A percentile compares a stretch with the other conserved stretches of the same genome.
Evolutionary conservation across 2,888 invertebrate species (phyloP).

Genomic region (Melanchra persicariae): DNA sequence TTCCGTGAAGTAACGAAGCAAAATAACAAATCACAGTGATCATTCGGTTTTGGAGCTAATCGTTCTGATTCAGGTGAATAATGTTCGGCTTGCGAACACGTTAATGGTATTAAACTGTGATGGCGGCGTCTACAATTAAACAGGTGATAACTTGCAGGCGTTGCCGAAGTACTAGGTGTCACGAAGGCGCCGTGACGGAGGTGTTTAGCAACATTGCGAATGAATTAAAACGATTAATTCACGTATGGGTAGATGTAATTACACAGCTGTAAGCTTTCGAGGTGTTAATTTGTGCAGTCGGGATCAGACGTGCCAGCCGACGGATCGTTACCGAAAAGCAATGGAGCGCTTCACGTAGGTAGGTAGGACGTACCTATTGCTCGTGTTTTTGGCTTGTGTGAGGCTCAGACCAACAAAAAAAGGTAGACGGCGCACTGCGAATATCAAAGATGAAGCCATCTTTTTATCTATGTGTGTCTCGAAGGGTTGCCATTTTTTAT

Average conservation of each 20-base stretch:
- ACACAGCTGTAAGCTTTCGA: conserved; percentile 64
- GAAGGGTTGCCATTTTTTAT: no score
- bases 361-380: conserved; percentile 62
- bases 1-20: conserved; percentile 55
- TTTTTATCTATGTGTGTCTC: no score
- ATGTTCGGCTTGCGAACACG: conserved; percentile 55
- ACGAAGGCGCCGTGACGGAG: conserved; percentile 50
- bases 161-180: conserved; percentile 60
- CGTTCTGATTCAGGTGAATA: conserved; percentile 64
- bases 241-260: conserved; percentile 70
- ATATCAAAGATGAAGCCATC: no score
- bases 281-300: conserved; percentile 69
- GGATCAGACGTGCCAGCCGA: conserved; percentile 55
- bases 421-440: no score
- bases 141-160: conserved; percentile 66
- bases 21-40: conserved; percentile 63
- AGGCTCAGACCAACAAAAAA: no score
- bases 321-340: conserved; percentile 66
- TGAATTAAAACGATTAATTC: conserved; percentile 71
- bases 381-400: conserved; percentile 67
- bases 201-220: conserved; percentile 62
- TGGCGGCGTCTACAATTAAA: conserved; percentile 65
- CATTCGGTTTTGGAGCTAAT: conserved; percentile 60
- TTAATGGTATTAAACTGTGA: conserved; percentile 57
- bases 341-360: conserved; percentile 64